phyloP scores from a whole-genome alignment of 2,888 invertebrate species.

The Heliconius erato region DNA sequence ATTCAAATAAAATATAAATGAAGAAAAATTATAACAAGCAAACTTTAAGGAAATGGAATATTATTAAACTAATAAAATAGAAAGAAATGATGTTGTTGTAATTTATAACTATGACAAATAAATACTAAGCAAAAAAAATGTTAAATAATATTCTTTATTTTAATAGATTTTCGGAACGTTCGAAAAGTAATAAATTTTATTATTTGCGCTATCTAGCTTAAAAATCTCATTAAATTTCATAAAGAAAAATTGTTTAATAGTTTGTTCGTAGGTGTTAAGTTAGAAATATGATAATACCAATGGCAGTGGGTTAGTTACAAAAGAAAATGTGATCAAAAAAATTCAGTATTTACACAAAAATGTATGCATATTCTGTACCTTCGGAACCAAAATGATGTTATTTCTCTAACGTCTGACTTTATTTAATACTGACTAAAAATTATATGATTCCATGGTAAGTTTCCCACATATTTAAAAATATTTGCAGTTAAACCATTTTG shows the following conservation, averaged over 20 bases:
- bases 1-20: neutral
- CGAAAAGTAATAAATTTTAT: neutral
- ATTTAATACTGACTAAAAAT: neutral
- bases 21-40: neutral
- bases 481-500: neutral
- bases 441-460: neutral
- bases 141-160: too few species aligned
- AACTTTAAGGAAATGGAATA: neutral
- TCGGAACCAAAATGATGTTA: neutral
- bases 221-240: neutral
- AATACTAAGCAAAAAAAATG: too few species aligned
- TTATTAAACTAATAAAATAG: too few species aligned
- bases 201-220: neutral
- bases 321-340: neutral
- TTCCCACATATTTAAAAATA: neutral
- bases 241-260: neutral
- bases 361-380: neutral
- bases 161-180: too few species aligned
- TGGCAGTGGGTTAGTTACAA: neutral
- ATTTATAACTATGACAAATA: too few species aligned
- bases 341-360: neutral
- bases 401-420: neutral
- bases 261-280: neutral
- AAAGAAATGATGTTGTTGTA: too few species aligned
- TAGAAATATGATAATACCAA: slow-evolving; percentile 12